These are phyloP conservation scores for Drosophila kuntzei DNA, from an alignment of 2,888 invertebrate species.

Conservation along the genomic window DNA sequence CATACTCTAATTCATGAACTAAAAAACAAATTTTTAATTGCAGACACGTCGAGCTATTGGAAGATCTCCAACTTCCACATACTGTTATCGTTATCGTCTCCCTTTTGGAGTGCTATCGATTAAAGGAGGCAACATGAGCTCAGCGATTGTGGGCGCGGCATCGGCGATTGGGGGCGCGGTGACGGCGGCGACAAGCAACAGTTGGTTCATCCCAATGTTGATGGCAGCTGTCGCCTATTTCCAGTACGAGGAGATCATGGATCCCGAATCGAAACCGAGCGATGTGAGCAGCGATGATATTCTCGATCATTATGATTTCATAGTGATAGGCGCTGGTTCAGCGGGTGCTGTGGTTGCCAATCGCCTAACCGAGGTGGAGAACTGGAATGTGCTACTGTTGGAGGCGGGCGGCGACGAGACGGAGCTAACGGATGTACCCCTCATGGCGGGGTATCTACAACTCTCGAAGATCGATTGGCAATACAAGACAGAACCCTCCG, in stretches of 20 bases:
- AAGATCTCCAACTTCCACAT: slow-evolving; percentile 7
- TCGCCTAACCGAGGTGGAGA: slow-evolving; percentile 91
- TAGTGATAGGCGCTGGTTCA: slow-evolving; percentile 94
- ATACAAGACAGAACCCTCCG: slow-evolving; percentile 96
- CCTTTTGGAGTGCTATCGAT: slow-evolving; percentile 14
- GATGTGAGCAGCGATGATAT: slow-evolving; percentile 89
- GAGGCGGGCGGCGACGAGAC: slow-evolving; percentile 97
- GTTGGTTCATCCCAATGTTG: slow-evolving; percentile 93
- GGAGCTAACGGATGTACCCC: slow-evolving; percentile 94
- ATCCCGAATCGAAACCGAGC: slow-evolving; percentile 92
- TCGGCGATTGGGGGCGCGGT: slow-evolving; percentile 90
- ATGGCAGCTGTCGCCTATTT: slow-evolving; percentile 95
- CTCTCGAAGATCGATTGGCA: slow-evolving; percentile 95
- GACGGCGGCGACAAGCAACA: slow-evolving; percentile 89
- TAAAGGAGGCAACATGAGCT: slow-evolving; percentile 87
- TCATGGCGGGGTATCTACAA: slow-evolving; percentile 94
- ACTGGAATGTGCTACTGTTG: slow-evolving; percentile 92
- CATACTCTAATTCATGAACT: neutral
- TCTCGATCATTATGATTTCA: slow-evolving; percentile 91
- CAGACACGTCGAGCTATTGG: slow-evolving; percentile 9
- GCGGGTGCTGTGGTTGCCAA: slow-evolving; percentile 95
- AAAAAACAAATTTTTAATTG: slow-evolving; percentile 5
- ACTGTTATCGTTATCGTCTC: neutral
- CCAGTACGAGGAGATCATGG: slow-evolving; percentile 93
- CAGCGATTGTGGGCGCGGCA: slow-evolving; percentile 88